These are phyloP conservation scores for Elgonia sp. DNA, from an alignment of 2,888 invertebrate species.

Conservation along the genomic window DNA sequence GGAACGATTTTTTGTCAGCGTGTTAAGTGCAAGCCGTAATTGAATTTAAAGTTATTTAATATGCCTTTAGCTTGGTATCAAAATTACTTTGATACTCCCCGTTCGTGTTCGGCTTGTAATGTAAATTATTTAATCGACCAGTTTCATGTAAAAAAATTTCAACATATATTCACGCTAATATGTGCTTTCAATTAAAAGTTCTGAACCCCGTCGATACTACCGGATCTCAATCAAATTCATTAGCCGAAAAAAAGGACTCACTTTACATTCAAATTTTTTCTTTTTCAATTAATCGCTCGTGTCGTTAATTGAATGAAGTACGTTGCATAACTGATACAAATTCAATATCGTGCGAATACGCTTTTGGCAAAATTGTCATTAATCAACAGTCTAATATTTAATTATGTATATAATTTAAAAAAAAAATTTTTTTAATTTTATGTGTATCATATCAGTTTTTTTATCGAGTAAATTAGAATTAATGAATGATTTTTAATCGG, in stretches of 20 bases:
- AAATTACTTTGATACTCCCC: conserved; percentile 57
- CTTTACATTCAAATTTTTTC: neutral
- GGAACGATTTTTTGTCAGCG: conserved; percentile 82
- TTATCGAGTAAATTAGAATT: neutral
- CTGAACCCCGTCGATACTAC: conserved; percentile 38
- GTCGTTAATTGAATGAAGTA: conserved; percentile 45
- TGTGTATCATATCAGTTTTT: too few relatives aligned
- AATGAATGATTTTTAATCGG: conserved; percentile 14
- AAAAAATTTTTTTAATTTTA: too few relatives aligned
- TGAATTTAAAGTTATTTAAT: conserved; percentile 86
- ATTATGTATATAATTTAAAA: too few relatives aligned
- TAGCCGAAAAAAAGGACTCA: conserved; percentile 37
- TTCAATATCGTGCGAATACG: conserved; percentile 31
- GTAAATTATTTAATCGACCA: conserved; percentile 74
- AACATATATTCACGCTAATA: conserved; percentile 64
- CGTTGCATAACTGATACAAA: conserved; percentile 35
- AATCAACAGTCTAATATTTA: conserved; percentile 18
- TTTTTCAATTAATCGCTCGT: conserved; percentile 48
- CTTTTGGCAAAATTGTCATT: conserved; percentile 20
- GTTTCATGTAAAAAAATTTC: conserved; percentile 65
- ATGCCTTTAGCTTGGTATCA: conserved; percentile 82
- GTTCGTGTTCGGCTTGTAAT: conserved; percentile 59
- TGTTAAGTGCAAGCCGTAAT: conserved; percentile 84
- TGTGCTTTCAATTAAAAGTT: conserved; percentile 72
- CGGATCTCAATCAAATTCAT: conserved; percentile 52